Evolutionary conservation across 2,888 invertebrate genomes (phyloP).

Genomic region (Calameuta idolon): DNA sequence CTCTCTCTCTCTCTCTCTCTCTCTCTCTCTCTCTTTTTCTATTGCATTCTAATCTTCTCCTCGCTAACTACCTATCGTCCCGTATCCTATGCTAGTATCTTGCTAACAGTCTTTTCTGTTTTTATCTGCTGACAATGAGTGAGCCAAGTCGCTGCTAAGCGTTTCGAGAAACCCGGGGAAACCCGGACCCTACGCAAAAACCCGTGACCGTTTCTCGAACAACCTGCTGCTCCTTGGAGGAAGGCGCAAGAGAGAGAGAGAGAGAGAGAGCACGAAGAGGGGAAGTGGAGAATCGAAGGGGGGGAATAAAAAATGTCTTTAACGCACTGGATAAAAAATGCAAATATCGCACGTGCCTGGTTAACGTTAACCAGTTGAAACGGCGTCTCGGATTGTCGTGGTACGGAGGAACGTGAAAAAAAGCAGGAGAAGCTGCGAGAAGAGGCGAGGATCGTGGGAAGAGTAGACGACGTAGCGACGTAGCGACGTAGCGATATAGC

Average conservation of each 20-base stretch:
- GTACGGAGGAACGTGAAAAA: neutral
- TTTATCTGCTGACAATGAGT: neutral
- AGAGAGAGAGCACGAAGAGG: neutral
- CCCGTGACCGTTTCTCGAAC: neutral
- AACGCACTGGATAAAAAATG: slow-evolving; percentile 23
- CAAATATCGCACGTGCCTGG: slow-evolving; percentile 2
- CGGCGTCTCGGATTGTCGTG: neutral
- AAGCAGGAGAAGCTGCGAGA: slow-evolving; percentile 10
- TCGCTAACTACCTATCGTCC: neutral
- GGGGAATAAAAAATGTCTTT: slow-evolving; percentile 8
- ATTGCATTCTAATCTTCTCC: neutral
- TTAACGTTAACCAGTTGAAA: neutral
- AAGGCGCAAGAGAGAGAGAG: neutral
- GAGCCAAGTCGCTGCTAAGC: neutral
- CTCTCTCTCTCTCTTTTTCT: neutral
- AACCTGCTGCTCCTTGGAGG: neutral
- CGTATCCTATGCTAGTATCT: neutral
- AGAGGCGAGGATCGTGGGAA: slow-evolving; percentile 10
- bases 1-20: neutral
- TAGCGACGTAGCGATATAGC: neutral
- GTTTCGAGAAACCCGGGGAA: neutral
- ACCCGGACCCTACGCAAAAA: neutral
- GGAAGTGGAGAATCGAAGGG: neutral
- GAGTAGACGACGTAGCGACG: neutral
- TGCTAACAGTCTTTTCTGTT: neutral